Evolutionary conservation across 2,888 invertebrate genomes (phyloP).

Genomic region (Serrognathus titanus): DNA sequence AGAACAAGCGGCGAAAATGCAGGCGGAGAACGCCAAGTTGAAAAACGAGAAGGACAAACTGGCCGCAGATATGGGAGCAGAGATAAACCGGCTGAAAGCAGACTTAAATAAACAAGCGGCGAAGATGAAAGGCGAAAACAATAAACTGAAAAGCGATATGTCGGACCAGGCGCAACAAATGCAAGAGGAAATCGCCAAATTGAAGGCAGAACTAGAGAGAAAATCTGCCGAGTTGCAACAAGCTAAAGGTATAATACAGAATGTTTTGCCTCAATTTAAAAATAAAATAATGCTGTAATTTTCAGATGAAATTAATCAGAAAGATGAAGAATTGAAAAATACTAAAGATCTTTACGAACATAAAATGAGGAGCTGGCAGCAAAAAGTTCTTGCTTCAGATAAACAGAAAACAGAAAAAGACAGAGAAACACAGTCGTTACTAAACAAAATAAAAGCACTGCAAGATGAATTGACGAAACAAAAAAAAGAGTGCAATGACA

Average conservation of each 20-base stretch:
- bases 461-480: constrained; percentile 28
- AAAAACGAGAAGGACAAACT: background rate
- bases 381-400: too few species aligned
- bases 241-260: background rate
- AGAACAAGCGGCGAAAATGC: constrained; percentile 2
- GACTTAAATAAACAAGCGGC: background rate
- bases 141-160: constrained; percentile 11
- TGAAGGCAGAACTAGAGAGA: constrained; percentile 20
- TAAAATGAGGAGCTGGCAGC: background rate
- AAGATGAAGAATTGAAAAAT: constrained; percentile 11
- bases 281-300: background rate
- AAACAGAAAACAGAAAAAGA: constrained; percentile 1
- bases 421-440: constrained; percentile 4
- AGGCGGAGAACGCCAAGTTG: constrained; percentile 3
- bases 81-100: constrained; percentile 13
- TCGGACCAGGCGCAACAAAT: constrained; percentile 18
- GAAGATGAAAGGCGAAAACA: constrained; percentile 17
- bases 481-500: constrained; percentile 37
- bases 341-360: constrained; percentile 14
- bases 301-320: background rate
- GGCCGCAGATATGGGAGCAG: too few species aligned
- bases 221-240: background rate
- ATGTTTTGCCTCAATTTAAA: too few species aligned
- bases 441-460: constrained; percentile 20
- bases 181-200: constrained; percentile 25